A percentile compares a stretch with the other conserved stretches of the same genome.
Evolutionary conservation across 1,140 invertebrate genomes (phyloP).

Genomic region (Zaprionus tsacasi): DNA sequence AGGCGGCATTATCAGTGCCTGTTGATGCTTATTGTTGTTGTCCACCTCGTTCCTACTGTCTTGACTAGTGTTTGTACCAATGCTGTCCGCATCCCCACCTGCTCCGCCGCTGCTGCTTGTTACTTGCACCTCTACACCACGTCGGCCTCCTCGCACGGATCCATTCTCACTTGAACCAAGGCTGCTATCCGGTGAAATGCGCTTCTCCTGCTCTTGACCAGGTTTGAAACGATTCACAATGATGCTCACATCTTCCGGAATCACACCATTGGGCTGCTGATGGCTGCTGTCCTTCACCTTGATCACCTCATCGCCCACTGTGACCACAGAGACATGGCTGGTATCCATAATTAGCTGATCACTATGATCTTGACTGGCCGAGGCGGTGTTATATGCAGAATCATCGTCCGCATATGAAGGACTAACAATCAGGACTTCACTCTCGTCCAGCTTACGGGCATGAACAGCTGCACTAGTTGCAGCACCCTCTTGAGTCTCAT

Average conservation of each 20-base stretch:
- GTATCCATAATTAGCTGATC: constrained; percentile 86
- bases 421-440: constrained; percentile 91
- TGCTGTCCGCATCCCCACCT: constrained; percentile 91
- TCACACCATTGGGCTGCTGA: constrained; percentile 61
- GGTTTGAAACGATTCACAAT: constrained; percentile 80
- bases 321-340: constrained; percentile 95
- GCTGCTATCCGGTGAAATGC: constrained; percentile 77
- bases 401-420: constrained; percentile 86
- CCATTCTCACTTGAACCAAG: constrained; percentile 85
- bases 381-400: constrained; percentile 76
- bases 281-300: constrained; percentile 88
- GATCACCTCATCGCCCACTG: constrained; percentile 91
- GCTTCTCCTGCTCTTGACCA: constrained; percentile 55
- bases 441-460: constrained; percentile 89
- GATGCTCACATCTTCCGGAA: constrained; percentile 80
- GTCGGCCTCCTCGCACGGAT: constrained; percentile 84
- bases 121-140: constrained; percentile 75
- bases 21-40: constrained; percentile 81
- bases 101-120: constrained; percentile 66
- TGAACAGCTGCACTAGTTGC: constrained; percentile 43
- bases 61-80: constrained; percentile 91
- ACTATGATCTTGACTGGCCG: constrained; percentile 74
- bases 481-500: constrained; percentile 69
- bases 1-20: constrained; percentile 56
- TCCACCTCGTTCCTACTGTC: constrained; percentile 88